Conservation (phyloP, 2,888 invertebrate genomes). For the Cerastoderma edule region DNA sequence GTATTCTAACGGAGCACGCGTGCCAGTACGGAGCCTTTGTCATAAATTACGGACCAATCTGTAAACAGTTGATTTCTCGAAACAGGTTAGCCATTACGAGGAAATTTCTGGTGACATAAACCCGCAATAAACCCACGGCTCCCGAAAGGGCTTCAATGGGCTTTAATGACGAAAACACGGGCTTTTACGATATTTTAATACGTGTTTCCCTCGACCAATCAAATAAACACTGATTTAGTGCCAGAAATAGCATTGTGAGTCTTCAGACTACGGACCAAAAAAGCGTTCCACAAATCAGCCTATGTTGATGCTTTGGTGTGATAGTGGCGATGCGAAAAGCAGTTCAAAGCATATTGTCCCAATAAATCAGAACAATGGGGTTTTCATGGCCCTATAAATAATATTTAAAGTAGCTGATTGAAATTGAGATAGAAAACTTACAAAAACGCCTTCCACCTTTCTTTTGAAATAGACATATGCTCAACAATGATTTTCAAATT, state of each 20-base stretch:
- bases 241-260: constrained; percentile 9
- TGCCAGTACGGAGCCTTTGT: neutral
- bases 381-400: constrained; percentile 28
- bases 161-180: constrained; percentile 18
- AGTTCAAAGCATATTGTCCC: constrained; percentile 31
- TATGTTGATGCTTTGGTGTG: constrained; percentile 12
- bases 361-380: constrained; percentile 35
- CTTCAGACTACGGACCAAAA: constrained; percentile 16
- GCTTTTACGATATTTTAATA: constrained; percentile 25
- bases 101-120: constrained; percentile 22
- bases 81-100: neutral
- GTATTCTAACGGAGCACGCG: neutral
- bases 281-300: constrained; percentile 31
- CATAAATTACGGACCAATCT: constrained; percentile 13
- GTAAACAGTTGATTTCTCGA: neutral
- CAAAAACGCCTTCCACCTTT: neutral
- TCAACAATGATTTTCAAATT: no score
- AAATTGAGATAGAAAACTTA: constrained; percentile 26
- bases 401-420: constrained; percentile 26
- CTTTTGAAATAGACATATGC: no score
- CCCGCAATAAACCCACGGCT: constrained; percentile 5
- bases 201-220: constrained; percentile 14
- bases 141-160: constrained; percentile 18
- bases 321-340: constrained; percentile 14
- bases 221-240: constrained; percentile 28